Percentiles rank a stretch among this genome's conserved stretches.
These are phyloP conservation scores for Rambutsinella grinnellia DNA, from an alignment of 2,888 invertebrate species.

Conservation along the genomic window DNA sequence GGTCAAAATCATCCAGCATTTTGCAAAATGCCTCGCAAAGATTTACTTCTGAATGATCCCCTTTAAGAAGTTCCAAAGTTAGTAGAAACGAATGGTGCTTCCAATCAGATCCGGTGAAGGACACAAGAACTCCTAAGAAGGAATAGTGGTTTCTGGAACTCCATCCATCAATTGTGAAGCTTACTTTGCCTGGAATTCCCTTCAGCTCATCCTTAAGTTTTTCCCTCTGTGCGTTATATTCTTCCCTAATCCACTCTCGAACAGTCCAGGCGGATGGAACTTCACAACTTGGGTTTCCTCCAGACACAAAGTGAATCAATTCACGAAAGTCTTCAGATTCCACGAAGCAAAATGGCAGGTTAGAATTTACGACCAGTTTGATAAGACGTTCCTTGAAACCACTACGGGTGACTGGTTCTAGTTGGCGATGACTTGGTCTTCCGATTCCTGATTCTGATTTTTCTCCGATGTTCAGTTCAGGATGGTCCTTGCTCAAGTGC, in stretches of 20 bases:
- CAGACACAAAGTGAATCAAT: neutral
- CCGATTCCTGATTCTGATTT: too few species aligned
- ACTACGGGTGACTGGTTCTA: too few species aligned
- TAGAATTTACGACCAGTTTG: neutral
- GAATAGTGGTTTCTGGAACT: conserved; percentile 17
- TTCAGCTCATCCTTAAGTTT: neutral
- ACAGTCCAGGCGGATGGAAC: neutral
- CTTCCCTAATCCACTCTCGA: neutral
- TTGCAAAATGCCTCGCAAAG: conserved; percentile 5
- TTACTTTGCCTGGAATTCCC: conserved; percentile 12
- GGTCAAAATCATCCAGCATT: conserved; percentile 3
- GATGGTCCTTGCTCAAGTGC: too few species aligned
- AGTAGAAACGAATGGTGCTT: neutral
- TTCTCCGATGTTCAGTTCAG: too few species aligned
- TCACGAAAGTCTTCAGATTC: neutral
- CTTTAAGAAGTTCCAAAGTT: conserved; percentile 22
- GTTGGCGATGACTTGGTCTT: too few species aligned
- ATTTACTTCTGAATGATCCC: conserved; percentile 36
- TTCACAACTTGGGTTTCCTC: neutral
- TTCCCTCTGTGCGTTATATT: neutral
- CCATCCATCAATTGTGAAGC: conserved; percentile 39
- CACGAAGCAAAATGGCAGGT: neutral
- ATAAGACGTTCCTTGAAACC: neutral
- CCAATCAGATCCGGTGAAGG: conserved; percentile 25
- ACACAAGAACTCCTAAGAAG: conserved; percentile 30